Conservation (phyloP, 2,888 invertebrate genomes). For the Podabrus alpinus region DNA sequence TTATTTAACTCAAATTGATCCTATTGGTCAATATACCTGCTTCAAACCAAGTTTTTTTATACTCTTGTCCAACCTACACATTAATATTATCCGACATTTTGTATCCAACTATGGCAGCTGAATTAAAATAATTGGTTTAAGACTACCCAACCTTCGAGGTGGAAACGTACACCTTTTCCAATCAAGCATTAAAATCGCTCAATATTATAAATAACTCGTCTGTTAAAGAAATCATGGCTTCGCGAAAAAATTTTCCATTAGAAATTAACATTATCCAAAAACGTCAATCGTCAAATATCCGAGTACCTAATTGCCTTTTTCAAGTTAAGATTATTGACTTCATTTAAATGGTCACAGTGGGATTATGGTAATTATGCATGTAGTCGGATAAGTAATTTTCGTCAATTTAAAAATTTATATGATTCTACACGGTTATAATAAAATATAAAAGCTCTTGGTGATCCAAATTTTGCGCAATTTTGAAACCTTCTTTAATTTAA, state of each 20-base stretch:
- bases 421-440: not conserved
- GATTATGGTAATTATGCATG: not conserved
- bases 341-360: not conserved
- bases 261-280: not conserved
- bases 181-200: slow-evolving; percentile 2
- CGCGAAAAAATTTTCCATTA: not conserved
- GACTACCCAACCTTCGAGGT: not conserved
- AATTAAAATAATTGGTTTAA: slow-evolving; percentile 5
- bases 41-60: slow-evolving; percentile 41
- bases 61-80: slow-evolving; percentile 37
- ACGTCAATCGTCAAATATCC: not conserved
- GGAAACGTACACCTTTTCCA: not conserved
- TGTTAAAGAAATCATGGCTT: not conserved
- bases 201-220: not conserved
- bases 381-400: not conserved
- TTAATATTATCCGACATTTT: slow-evolving; percentile 24
- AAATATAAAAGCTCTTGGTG: not conserved
- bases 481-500: no score
- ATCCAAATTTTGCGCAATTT: not conserved
- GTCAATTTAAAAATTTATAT: not conserved
- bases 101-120: not conserved
- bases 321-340: not conserved
- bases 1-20: slow-evolving; percentile 40
- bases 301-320: not conserved
- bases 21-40: slow-evolving; percentile 48